A percentile compares a stretch with the other conserved stretches of the same genome.
Evolutionary conservation across 2,888 invertebrate genomes (phyloP).

Genomic region (Camptogramma bilineatum): DNA sequence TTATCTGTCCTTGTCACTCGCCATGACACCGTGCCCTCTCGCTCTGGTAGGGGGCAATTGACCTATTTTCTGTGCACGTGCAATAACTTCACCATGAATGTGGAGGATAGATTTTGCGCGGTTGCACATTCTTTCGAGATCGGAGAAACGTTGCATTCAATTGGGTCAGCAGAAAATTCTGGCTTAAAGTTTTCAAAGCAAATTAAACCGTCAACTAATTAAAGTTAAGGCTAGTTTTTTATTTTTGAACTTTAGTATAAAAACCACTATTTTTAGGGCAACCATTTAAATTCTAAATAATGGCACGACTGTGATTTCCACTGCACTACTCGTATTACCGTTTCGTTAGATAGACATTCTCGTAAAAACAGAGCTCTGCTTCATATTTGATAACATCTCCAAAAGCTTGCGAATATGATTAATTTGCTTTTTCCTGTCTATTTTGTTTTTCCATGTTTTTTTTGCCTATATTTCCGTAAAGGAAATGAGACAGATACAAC

Average conservation of each 20-base stretch:
- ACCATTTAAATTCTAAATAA: no score
- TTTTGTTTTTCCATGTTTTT: conserved; percentile 23
- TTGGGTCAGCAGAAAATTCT: not conserved
- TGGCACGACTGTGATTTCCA: not conserved
- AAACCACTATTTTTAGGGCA: no score
- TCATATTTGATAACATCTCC: not conserved
- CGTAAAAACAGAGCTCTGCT: not conserved
- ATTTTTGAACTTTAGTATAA: no score
- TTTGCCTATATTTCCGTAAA: conserved; percentile 21
- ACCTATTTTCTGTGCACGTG: conserved; percentile 82
- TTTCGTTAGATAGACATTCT: not conserved
- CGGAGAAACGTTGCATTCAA: conserved; percentile 20
- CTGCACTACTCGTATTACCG: not conserved
- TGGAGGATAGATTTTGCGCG: conserved; percentile 67
- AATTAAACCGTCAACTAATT: no score
- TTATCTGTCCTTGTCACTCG: conserved; percentile 66
- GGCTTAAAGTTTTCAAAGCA: no score
- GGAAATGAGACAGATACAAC: conserved; percentile 41
- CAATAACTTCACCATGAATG: conserved; percentile 80
- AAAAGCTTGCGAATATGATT: conserved; percentile 16
- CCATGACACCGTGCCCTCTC: conserved; percentile 62
- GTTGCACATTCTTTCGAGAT: conserved; percentile 66
- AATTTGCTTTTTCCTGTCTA: conserved; percentile 24
- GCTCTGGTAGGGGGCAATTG: conserved; percentile 77
- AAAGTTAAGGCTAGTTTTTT: no score